Evolutionary conservation across 2,888 invertebrate species (phyloP).

Genomic region (Tinea trinotella): DNA sequence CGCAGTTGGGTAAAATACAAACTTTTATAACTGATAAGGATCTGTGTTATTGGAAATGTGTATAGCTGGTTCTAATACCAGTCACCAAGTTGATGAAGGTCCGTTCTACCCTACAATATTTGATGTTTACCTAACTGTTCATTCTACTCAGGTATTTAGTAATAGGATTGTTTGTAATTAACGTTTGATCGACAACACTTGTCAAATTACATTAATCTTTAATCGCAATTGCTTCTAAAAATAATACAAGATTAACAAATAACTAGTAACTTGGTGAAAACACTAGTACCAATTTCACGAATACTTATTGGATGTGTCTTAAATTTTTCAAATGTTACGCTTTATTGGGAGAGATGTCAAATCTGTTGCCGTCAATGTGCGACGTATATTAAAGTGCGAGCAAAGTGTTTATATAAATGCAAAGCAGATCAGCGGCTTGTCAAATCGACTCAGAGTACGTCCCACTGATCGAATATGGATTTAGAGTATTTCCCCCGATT

Average conservation of each 20-base stretch:
- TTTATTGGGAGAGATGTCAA: neutral
- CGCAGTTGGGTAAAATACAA: neutral
- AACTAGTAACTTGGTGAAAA: neutral
- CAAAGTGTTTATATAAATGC: slow-evolving; percentile 71
- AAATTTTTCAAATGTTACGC: neutral
- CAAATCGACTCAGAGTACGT: slow-evolving; percentile 66
- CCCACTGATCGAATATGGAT: slow-evolving; percentile 70
- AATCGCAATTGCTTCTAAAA: neutral
- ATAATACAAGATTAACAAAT: neutral
- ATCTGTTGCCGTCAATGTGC: neutral
- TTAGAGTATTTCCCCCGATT: slow-evolving; percentile 36
- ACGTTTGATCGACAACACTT: neutral
- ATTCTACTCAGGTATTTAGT: slow-evolving; percentile 4
- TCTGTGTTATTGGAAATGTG: neutral
- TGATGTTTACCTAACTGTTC: slow-evolving; percentile 23
- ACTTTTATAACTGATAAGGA: neutral
- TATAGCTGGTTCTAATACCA: slow-evolving; percentile 47
- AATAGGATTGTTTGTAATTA: neutral
- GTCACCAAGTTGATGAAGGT: slow-evolving; percentile 71
- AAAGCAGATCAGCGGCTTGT: slow-evolving; percentile 70
- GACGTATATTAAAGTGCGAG: slow-evolving; percentile 46
- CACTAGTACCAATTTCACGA: too few species aligned
- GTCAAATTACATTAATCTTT: neutral
- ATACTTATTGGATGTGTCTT: neutral
- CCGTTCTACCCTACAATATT: slow-evolving; percentile 28